Evolutionary conservation across 2,888 invertebrate genomes (phyloP), one percentile per base, ranked within the genome.

Genomic region (Hybos culiciformis): DNA sequence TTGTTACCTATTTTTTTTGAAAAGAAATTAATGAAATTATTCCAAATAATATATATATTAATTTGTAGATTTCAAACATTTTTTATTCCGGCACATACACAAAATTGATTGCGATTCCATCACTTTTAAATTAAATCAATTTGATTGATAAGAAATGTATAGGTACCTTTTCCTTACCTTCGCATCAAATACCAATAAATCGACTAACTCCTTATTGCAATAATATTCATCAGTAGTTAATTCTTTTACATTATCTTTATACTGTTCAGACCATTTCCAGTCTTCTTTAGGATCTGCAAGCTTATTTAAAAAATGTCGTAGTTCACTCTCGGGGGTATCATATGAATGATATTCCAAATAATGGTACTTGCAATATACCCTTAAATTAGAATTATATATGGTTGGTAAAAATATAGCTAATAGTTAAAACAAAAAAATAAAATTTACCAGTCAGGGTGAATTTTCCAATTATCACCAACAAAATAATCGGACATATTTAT

Each of bases 281-380:
- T 71, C 69, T 72, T 79, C 80, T 46, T 70, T 65, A 3, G 64
- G 63, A 43, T 68, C 64, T 36, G 70, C 67, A 61, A 87, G 75
- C 56, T 77, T 76, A 2, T 72, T 71, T 43, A 91, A 66, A 57
- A 91, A 91, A 53, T 83, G 79, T 40, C 76, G 67, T 4, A 87
- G 63, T 58, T 87, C 85, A 1, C 74, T 72, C 63, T 90, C 87
- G 0, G 82, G 73, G n/a, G 73, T 75, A 8, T 71, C 67, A 46
- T 80, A 83, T 55, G 80, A 79, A 54, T 83, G 83, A 0, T 80
- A 81, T 59, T 83, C 82, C 41, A 83, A 67, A 56, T 87, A 85
- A 59, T 86, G 86, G 58, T 84, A 88, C 56, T 83, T 83, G 61
- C 90, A 90, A 60, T 88, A 90, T 1, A 85, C 81, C 84, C 83